Conservation (phyloP, 2,888 invertebrate species). For the Eulithis prunata region DNA sequence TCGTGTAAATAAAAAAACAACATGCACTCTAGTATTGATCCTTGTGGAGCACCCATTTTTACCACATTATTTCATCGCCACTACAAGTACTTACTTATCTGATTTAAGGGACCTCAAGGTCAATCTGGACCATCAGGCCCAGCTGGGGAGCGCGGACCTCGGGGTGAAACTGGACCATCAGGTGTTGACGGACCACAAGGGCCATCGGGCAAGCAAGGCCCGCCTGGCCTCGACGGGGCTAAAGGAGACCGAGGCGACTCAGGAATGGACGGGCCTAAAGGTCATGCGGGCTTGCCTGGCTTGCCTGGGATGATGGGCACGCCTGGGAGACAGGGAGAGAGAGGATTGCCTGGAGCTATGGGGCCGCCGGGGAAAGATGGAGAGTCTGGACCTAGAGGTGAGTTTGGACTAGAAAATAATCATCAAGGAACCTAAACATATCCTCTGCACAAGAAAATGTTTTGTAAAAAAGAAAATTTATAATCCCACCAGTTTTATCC, state of each 20-base stretch:
- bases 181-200: constrained; percentile 92
- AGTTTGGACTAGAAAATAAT: background rate
- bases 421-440: no score
- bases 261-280: constrained; percentile 90
- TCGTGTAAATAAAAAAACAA: no score
- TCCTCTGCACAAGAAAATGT: no score
- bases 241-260: constrained; percentile 86
- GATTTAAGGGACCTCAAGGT: constrained; percentile 76
- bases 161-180: constrained; percentile 89
- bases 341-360: constrained; percentile 85
- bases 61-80: no score
- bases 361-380: constrained; percentile 92
- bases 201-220: constrained; percentile 90
- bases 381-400: constrained; percentile 89
- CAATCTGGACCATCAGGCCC: constrained; percentile 88
- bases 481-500: no score
- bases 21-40: no score
- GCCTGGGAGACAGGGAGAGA: constrained; percentile 87
- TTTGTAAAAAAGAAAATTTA: no score
- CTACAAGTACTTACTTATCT: background rate
- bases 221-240: constrained; percentile 89
- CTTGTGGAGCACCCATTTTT: no score
- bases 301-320: constrained; percentile 91
- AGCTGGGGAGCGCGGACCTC: constrained; percentile 88
- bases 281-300: constrained; percentile 93